phyloP scores from a whole-genome alignment of 2,888 invertebrate species.

The Caenorhabditis sp. region DNA sequence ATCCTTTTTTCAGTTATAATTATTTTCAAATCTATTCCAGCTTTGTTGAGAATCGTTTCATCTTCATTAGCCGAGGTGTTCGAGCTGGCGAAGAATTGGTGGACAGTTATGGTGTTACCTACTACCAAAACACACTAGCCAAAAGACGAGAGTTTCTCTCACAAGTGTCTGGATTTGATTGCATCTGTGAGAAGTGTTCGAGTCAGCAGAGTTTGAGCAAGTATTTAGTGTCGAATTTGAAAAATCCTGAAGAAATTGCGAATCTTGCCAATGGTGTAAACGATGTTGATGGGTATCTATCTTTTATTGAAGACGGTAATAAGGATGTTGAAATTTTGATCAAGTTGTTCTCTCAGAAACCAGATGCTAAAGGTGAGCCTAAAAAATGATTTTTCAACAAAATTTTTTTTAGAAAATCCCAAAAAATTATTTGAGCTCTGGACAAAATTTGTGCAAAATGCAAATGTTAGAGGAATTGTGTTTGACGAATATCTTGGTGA shows the following conservation, averaged over 20 bases:
- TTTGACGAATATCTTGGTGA: slow-evolving; percentile 25
- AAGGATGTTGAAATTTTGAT: slow-evolving; percentile 22
- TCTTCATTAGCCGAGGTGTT: slow-evolving; percentile 39
- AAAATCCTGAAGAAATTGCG: slow-evolving; percentile 3
- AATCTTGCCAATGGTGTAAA: not conserved
- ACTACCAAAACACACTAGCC: slow-evolving; percentile 7
- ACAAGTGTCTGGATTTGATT: slow-evolving; percentile 22
- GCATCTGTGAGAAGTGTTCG: slow-evolving; percentile 18
- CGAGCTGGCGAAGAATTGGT: slow-evolving; percentile 42
- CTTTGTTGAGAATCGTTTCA: slow-evolving; percentile 34
- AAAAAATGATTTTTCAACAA: too few relatives aligned
- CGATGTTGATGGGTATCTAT: slow-evolving; percentile 3
- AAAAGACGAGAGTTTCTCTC: slow-evolving; percentile 31
- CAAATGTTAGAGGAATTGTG: slow-evolving; percentile 11
- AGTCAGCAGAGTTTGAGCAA: slow-evolving; percentile 3
- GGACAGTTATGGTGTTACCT: slow-evolving; percentile 44
- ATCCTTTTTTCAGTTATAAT: too few relatives aligned
- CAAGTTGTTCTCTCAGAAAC: not conserved
- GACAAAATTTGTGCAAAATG: slow-evolving; percentile 21
- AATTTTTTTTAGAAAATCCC: not conserved
- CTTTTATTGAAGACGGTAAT: slow-evolving; percentile 6
- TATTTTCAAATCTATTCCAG: too few relatives aligned
- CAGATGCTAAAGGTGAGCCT: too few relatives aligned
- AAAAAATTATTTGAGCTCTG: slow-evolving; percentile 9
- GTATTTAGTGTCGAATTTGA: slow-evolving; percentile 4